Percentiles rank a stretch among this genome's conserved stretches.
Evolutionary conservation across 1,140 invertebrate genomes (phyloP).

Genomic region (Cepaea nemoralis): DNA sequence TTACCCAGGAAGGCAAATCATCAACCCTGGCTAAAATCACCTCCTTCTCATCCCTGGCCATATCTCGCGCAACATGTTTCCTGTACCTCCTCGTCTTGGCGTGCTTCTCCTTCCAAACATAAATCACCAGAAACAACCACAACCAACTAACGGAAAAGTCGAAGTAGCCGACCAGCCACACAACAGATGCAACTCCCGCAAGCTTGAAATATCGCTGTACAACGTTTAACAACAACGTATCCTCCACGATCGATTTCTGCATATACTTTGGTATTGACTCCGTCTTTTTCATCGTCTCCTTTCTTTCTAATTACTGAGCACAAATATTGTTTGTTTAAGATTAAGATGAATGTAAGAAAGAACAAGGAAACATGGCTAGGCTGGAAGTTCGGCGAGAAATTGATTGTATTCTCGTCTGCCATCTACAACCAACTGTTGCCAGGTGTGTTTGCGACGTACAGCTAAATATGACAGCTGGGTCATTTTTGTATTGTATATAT

Average conservation of each 20-base stretch:
- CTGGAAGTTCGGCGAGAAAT: too few species aligned
- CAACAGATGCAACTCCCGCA: conserved; percentile 58
- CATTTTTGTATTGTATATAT: too few species aligned
- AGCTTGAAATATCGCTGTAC: conserved; percentile 63
- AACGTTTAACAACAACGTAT: conserved; percentile 55
- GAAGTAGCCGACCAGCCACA: conserved; percentile 87
- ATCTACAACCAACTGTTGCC: too few species aligned
- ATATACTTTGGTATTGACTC: background rate
- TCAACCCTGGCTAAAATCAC: conserved; percentile 85
- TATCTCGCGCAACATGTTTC: conserved; percentile 84
- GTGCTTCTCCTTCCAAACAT: conserved; percentile 85
- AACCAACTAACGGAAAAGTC: conserved; percentile 89
- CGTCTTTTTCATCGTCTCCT: background rate
- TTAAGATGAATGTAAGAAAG: too few species aligned
- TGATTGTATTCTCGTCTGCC: too few species aligned
- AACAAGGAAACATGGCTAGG: too few species aligned
- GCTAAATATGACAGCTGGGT: too few species aligned
- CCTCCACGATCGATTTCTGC: conserved; percentile 54
- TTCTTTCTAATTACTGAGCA: too few species aligned
- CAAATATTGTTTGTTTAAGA: too few species aligned
- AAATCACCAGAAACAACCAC: conserved; percentile 83
- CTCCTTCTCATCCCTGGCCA: conserved; percentile 87
- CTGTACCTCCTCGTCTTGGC: conserved; percentile 81
- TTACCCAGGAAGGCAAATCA: conserved; percentile 92
- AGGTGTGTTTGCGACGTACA: too few species aligned